These are phyloP conservation scores for Oscheius myriophilus DNA, from an alignment of 2,888 invertebrate genomes.

Conservation along the genomic window DNA sequence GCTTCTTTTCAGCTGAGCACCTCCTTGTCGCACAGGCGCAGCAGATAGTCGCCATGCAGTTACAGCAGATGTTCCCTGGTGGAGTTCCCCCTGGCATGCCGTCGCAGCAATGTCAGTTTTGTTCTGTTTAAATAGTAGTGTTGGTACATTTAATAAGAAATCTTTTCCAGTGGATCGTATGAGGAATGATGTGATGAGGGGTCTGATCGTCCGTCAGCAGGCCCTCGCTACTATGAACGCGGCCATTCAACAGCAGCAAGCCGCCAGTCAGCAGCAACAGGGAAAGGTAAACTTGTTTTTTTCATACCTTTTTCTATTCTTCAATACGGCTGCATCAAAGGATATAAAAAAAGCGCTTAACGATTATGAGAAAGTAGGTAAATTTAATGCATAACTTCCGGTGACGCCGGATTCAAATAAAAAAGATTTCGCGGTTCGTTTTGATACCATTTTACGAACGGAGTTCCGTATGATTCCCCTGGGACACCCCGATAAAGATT, in stretches of 20 bases:
- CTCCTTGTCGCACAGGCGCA: constrained; percentile 11
- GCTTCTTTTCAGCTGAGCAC: constrained; percentile 12
- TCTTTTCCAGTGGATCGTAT: constrained; percentile 37
- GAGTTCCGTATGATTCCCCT: no score
- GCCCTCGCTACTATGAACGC: constrained; percentile 1
- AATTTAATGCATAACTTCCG: no score
- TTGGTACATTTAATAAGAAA: neutral
- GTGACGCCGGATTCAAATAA: no score
- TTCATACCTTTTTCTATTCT: no score
- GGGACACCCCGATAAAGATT: no score
- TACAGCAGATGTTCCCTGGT: constrained; percentile 15
- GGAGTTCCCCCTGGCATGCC: constrained; percentile 8
- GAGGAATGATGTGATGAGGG: constrained; percentile 15
- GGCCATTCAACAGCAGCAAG: constrained; percentile 12
- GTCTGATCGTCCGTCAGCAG: constrained; percentile 22
- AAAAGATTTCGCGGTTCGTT: no score
- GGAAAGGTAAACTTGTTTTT: constrained; percentile 1
- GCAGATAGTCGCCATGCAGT: constrained; percentile 20
- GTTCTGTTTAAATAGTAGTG: no score
- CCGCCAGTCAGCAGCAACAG: constrained; percentile 8
- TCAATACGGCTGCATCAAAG: no score
- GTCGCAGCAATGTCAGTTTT: constrained; percentile 6
- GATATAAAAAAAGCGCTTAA: no score
- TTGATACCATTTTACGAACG: no score
- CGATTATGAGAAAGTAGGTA: no score